Evolutionary conservation across 2,113 vertebrate genomes (phyloP).

Genomic region (Scortum barcoo): DNA sequence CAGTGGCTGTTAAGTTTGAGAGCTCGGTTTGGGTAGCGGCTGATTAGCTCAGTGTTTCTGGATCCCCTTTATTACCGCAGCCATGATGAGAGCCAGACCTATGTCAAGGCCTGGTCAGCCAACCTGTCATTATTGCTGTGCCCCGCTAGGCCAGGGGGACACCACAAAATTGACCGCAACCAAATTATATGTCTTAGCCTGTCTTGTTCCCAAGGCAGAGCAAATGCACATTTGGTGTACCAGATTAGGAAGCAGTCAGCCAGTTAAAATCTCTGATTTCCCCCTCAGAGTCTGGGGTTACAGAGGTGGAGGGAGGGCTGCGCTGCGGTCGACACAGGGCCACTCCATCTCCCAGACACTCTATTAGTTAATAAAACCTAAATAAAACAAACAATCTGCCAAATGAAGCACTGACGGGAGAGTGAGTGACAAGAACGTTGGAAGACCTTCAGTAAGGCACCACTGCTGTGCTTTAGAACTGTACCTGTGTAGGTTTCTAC

Average conservation of each 20-base stretch:
- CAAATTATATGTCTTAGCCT: constrained; percentile 71
- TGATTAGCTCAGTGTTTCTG: constrained; percentile 69
- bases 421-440: constrained; percentile 63
- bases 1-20: constrained; percentile 70
- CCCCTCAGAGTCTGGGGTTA: constrained; percentile 65
- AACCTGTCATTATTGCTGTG: constrained; percentile 72
- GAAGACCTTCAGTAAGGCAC: constrained; percentile 37
- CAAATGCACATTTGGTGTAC: constrained; percentile 56
- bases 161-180: constrained; percentile 70
- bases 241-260: constrained; percentile 67
- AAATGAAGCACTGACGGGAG: constrained; percentile 60
- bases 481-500: constrained; percentile 30
- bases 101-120: constrained; percentile 79
- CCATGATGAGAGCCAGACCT: constrained; percentile 70
- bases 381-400: constrained; percentile 72
- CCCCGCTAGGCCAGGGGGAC: constrained; percentile 57
- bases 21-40: constrained; percentile 63
- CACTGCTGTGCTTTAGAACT: constrained; percentile 3
- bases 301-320: constrained; percentile 36
- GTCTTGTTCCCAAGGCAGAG: constrained; percentile 56
- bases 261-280: constrained; percentile 66
- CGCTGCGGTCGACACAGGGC: constrained; percentile 42
- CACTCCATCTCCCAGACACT: constrained; percentile 61
- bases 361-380: constrained; percentile 77
- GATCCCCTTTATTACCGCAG: constrained; percentile 62